Conservation (phyloP, 2,797 vertebrate genomes). For the Psittacula echo region DNA sequence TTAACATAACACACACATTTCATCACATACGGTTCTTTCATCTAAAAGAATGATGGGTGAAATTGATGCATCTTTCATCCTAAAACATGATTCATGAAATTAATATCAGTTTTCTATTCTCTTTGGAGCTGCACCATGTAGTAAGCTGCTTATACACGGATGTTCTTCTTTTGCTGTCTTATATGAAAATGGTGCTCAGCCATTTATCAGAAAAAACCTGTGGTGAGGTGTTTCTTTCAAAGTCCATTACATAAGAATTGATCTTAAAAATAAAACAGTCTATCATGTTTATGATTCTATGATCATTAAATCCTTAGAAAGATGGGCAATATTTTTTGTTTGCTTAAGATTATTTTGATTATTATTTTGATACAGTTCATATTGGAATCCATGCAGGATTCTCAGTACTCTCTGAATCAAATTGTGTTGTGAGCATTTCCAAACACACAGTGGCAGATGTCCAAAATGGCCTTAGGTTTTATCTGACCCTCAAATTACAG, state of each 20-base stretch:
- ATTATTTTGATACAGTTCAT: not conserved
- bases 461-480: not conserved
- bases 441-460: not conserved
- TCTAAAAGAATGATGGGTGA: not conserved
- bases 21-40: not conserved
- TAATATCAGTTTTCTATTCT: not conserved
- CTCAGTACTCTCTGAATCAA: not conserved
- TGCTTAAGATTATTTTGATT: not conserved
- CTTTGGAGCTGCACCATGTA: not conserved
- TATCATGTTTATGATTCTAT: not conserved
- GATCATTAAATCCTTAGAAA: not conserved
- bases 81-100: not conserved
- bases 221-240: not conserved
- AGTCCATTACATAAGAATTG: not conserved
- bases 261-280: not conserved
- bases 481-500: not conserved
- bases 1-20: fast-evolving
- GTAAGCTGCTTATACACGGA: not conserved
- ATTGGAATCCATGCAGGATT: not conserved
- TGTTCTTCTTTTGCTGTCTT: not conserved
- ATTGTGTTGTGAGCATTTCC: not conserved
- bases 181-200: not conserved
- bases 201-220: not conserved
- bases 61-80: not conserved
- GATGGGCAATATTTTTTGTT: not conserved